A percentile compares a stretch with the other conserved stretches of the same genome.
Conservation (phyloP, 2,888 invertebrate species). For the Rhodophaea formosa region DNA sequence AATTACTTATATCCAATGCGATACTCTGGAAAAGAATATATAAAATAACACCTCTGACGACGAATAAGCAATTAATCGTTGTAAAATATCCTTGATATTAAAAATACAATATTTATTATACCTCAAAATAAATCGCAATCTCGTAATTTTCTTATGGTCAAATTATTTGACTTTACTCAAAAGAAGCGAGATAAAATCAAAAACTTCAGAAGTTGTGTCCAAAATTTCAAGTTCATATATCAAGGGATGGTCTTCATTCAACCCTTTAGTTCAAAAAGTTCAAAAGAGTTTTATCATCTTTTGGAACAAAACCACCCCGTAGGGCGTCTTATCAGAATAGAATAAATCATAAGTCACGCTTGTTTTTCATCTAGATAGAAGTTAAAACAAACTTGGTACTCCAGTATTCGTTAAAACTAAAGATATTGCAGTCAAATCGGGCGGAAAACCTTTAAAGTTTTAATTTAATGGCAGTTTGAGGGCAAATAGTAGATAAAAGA, state of each 20-base stretch:
- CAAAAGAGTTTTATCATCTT: conserved; percentile 22
- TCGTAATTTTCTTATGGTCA: no score
- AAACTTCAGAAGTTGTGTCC: not conserved
- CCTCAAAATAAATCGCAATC: no score
- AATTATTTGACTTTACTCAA: not conserved
- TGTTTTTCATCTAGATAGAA: conserved; percentile 42
- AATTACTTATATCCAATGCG: no score
- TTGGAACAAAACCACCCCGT: conserved; percentile 11
- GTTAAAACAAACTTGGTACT: conserved; percentile 32
- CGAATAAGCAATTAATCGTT: no score
- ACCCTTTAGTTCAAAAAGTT: conserved; percentile 22
- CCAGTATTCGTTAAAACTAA: conserved; percentile 34
- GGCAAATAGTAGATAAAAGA: not conserved
- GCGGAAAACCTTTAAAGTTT: not conserved
- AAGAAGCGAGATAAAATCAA: not conserved
- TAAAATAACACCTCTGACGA: no score
- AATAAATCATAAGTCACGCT: conserved; percentile 57
- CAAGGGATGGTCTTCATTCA: conserved; percentile 6
- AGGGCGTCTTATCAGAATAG: conserved; percentile 47
- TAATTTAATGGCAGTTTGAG: not conserved
- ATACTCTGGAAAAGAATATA: no score
- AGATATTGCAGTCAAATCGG: conserved; percentile 20
- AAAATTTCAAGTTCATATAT: conserved; percentile 6
- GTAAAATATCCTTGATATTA: no score
- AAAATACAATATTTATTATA: no score